phyloP scores from a whole-genome alignment of 2,113 vertebrate species.

The Cottus gobio region DNA sequence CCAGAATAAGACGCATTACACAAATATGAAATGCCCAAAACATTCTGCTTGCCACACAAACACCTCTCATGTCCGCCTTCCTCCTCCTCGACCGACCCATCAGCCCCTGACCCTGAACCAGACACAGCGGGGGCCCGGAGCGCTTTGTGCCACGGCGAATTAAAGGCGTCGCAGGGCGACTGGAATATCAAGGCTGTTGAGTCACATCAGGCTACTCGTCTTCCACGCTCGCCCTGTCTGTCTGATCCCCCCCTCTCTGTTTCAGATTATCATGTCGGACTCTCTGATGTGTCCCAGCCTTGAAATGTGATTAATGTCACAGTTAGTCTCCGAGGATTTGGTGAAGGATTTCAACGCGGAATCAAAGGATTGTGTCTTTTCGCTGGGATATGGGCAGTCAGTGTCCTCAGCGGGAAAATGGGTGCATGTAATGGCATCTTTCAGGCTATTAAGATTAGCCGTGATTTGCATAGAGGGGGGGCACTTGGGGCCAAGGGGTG shows the following conservation, averaged over 20 bases:
- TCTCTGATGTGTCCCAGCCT: constrained; percentile 45
- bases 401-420: constrained; percentile 17
- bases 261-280: constrained; percentile 56
- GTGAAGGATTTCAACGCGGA: constrained; percentile 23
- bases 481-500: background rate
- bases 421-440: constrained; percentile 21
- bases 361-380: constrained; percentile 28
- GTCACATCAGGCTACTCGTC: constrained; percentile 48
- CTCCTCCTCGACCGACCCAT: background rate
- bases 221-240: constrained; percentile 33
- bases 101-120: constrained; percentile 6
- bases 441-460: constrained; percentile 30
- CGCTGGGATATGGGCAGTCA: constrained; percentile 13
- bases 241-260: constrained; percentile 42
- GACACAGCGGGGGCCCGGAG: background rate
- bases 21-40: background rate
- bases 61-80: background rate
- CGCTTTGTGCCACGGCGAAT: constrained; percentile 16
- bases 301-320: constrained; percentile 70
- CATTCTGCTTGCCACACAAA: background rate
- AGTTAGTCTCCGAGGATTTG: constrained; percentile 53
- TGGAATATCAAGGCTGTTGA: constrained; percentile 35
- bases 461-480: background rate
- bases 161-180: background rate
- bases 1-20: background rate